Percentiles rank a stretch among this genome's conserved stretches.
Evolutionary conservation across 1,140 invertebrate genomes (phyloP).

Genomic region (Pemphigus obesinymphae): DNA sequence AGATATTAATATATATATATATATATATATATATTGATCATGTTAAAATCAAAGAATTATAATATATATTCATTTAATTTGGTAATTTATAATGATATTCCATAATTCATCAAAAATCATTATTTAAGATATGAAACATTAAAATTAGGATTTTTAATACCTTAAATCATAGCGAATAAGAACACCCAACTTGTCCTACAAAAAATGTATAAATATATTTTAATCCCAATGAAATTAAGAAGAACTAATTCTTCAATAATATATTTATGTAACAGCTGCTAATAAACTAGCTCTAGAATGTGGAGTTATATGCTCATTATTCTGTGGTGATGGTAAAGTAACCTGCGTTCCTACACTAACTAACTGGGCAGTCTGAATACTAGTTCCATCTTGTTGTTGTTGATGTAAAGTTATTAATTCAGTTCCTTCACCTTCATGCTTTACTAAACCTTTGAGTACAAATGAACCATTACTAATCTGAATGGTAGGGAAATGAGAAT

Average conservation of each 20-base stretch:
- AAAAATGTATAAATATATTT: background rate
- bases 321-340: slow-evolving; percentile 46
- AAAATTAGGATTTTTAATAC: background rate
- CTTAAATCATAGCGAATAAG: slow-evolving; percentile 11
- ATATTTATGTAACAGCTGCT: slow-evolving; percentile 47
- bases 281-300: slow-evolving; percentile 46
- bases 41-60: background rate
- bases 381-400: slow-evolving; percentile 35
- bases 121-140: background rate
- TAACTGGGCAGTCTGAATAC: slow-evolving; percentile 43
- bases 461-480: slow-evolving; percentile 35
- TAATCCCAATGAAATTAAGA: background rate
- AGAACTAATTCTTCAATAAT: background rate
- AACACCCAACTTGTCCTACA: slow-evolving; percentile 11
- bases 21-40: slow-evolving; percentile 8
- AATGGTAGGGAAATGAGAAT: slow-evolving; percentile 35
- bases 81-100: background rate
- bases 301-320: slow-evolving; percentile 45
- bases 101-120: background rate
- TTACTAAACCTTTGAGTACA: slow-evolving; percentile 36
- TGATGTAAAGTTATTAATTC: slow-evolving; percentile 39
- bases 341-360: slow-evolving; percentile 49
- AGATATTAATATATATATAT: slow-evolving; percentile 9
- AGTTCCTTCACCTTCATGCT: slow-evolving; percentile 19
- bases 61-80: background rate